Base-by-base conservation (phyloP, 2,113 vertebrate genomes). In the Morone chrysops region DNA sequence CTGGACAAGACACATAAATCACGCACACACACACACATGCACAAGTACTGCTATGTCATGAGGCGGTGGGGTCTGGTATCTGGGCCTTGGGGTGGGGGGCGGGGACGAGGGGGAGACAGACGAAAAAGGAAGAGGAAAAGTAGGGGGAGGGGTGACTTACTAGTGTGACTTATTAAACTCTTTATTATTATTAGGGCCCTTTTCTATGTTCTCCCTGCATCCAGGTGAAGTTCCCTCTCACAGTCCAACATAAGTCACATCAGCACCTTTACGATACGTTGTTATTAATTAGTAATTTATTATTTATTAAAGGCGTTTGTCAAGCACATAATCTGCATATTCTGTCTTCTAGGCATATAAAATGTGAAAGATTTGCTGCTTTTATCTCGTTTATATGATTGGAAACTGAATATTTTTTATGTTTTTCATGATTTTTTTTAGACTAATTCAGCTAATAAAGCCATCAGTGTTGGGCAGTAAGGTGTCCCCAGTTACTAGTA, bases 1-100 rank as follows among this genome's bases (percentile, higher is more conserved):
- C 87, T 87, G 91, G 90, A 93, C 87, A 92, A 91, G 84, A 90
- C 83, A 85, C 88, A 93, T 94, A 92, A 94, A 94, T 94, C 94
- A 91, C 86, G 69, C 61, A 63, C 76, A 70, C 62, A 81, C 59
- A 53, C 72, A 50, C 66, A 67, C 38, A 51, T 25, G 48, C 43
- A 70, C 78, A 57, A 83, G 73, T 63, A 54, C 41, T 86, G 74
- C 87, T 80, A 54, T 81, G 83, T 86, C 88, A 88, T 82, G 72
- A 80, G 47, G 85, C 53, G 47, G 72, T 68, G 81, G 86, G 86
- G 74, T 90, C 87, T 48, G 56, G 68, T 91, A 87, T 91, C 74
- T 92, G 82, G 80, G 82, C 76, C 69, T 80, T 80, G 60, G 59
- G 61, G 60, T 57, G 66, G 40, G 79, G 78, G 51, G 70, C 25